Evolutionary conservation across 2,888 invertebrate species (phyloP).

Genomic region (Lepidochitona cinerea): DNA sequence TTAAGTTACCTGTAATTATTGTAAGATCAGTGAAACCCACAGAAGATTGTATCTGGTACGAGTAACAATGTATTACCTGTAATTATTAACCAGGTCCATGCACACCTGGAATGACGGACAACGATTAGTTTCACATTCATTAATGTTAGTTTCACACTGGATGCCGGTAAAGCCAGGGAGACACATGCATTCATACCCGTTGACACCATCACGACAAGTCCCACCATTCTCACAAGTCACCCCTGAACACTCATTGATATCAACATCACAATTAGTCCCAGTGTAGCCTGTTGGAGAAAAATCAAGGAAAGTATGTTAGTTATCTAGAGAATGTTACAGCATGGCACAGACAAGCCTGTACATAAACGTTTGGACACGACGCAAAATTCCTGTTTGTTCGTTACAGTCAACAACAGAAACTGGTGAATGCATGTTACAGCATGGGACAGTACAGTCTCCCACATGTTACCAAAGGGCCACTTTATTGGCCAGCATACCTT

Average conservation of each 20-base stretch:
- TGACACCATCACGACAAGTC: conserved; percentile 75
- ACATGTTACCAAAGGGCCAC: too few species aligned
- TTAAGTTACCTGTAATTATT: too few species aligned
- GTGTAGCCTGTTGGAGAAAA: conserved; percentile 38
- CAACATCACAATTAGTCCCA: conserved; percentile 79
- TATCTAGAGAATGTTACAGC: neutral
- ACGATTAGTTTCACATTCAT: conserved; percentile 92
- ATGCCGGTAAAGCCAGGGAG: conserved; percentile 33
- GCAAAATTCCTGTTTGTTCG: too few species aligned
- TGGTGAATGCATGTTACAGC: too few species aligned
- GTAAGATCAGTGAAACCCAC: too few species aligned
- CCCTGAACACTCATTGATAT: conserved; percentile 93
- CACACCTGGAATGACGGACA: conserved; percentile 93
- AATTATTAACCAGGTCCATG: conserved; percentile 49
- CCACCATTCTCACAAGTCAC: conserved; percentile 95
- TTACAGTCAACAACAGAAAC: too few species aligned
- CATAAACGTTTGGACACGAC: too few species aligned
- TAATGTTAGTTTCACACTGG: conserved; percentile 86
- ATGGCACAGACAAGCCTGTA: too few species aligned
- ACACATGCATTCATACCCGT: conserved; percentile 75
- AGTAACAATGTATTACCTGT: conserved; percentile 38
- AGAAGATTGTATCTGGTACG: too few species aligned
- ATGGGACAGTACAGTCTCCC: too few species aligned
- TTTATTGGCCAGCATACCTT: too few species aligned
- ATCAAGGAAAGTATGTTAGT: neutral